Percentiles rank a stretch among this genome's conserved stretches.
Conservation (phyloP, 2,113 vertebrate species). For the Syngnathus typhle region DNA sequence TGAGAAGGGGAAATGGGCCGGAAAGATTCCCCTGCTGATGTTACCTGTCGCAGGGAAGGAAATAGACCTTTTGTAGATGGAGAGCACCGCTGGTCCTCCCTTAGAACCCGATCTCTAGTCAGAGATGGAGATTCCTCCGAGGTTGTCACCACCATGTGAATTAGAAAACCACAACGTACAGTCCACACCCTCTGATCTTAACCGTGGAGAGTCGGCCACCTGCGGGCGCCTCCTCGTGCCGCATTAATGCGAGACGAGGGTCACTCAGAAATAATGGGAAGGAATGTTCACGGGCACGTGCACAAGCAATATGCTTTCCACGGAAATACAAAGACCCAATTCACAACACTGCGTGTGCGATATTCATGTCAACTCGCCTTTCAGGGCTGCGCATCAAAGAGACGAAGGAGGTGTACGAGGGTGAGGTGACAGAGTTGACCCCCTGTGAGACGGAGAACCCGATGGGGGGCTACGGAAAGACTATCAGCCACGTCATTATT, state of each 20-base stretch:
- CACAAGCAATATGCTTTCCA: slow-evolving; percentile 4
- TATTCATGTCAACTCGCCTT: slow-evolving; percentile 14
- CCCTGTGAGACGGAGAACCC: slow-evolving; percentile 98
- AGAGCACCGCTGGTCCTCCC: slow-evolving; percentile 43
- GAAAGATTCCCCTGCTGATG: slow-evolving; percentile 69
- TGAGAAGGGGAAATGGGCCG: slow-evolving; percentile 36
- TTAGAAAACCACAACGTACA: slow-evolving; percentile 64
- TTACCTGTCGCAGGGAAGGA: slow-evolving; percentile 76
- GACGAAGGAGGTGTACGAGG: slow-evolving; percentile 98
- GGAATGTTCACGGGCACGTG: slow-evolving; percentile 26
- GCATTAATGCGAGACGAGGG: slow-evolving; percentile 27
- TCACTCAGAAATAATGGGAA: slow-evolving; percentile 35
- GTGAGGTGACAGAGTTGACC: slow-evolving; percentile 94
- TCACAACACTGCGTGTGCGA: slow-evolving; percentile 44
- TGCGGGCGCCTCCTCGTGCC: slow-evolving; percentile 32
- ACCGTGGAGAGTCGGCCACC: slow-evolving; percentile 32
- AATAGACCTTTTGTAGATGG: slow-evolving; percentile 68
- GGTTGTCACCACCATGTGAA: slow-evolving; percentile 68
- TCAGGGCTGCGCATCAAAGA: slow-evolving; percentile 94
- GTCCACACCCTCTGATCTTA: slow-evolving; percentile 29
- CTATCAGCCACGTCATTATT: slow-evolving; percentile 96
- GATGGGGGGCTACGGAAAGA: slow-evolving; percentile 97
- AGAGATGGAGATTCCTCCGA: slow-evolving; percentile 43
- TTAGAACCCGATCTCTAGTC: slow-evolving; percentile 22
- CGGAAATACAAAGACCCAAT: slow-evolving; percentile 44